A percentile compares a stretch with the other conserved stretches of the same genome.
Conservation (phyloP, 2,113 vertebrate genomes). For the Hippocampus abdominalis region DNA sequence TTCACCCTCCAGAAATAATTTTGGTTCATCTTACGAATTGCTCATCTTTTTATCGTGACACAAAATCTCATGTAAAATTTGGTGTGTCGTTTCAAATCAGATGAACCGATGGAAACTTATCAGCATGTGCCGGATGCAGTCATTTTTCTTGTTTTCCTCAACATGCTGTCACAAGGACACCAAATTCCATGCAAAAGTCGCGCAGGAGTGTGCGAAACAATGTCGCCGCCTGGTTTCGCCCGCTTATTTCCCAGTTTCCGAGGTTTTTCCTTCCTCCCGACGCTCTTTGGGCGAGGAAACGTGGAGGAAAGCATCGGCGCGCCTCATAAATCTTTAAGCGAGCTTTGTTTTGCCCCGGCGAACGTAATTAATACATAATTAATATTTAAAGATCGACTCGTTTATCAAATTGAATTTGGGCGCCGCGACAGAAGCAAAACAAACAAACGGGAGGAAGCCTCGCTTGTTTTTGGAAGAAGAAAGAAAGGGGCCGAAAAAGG, state of each 20-base stretch:
- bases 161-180: background rate
- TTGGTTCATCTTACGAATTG: too few species aligned
- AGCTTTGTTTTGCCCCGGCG: constrained; percentile 77
- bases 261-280: constrained; percentile 46
- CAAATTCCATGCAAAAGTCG: background rate
- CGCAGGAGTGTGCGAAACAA: background rate
- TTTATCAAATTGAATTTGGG: constrained; percentile 80
- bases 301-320: constrained; percentile 71
- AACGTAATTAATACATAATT: constrained; percentile 84
- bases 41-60: too few species aligned
- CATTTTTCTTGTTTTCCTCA: background rate
- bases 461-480: constrained; percentile 6
- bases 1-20: too few species aligned
- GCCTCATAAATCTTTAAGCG: constrained; percentile 79
- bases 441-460: constrained; percentile 43
- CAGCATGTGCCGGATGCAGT: background rate
- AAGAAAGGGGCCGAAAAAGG: constrained; percentile 21
- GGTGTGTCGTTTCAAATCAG: background rate
- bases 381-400: constrained; percentile 81
- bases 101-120: background rate
- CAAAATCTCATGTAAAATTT: background rate
- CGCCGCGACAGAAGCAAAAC: constrained; percentile 65
- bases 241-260: constrained; percentile 8
- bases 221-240: background rate
- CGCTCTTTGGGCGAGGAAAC: constrained; percentile 71